A percentile compares a stretch with the other conserved stretches of the same genome.
Conservation (phyloP, 92 coral and sea anemone genomes). For the Diadumene lineata region DNA sequence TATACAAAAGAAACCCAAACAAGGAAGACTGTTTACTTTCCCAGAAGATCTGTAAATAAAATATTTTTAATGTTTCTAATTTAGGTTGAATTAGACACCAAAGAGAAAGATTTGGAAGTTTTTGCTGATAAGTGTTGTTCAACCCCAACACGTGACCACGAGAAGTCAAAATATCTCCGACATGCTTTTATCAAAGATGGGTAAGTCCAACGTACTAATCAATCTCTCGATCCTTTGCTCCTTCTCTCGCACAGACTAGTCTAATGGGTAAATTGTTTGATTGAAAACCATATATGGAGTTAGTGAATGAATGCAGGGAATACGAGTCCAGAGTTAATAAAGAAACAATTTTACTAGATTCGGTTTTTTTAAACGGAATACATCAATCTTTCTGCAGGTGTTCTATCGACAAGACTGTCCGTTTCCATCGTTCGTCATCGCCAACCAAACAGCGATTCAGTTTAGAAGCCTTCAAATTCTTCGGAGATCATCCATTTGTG, state of each 20-base stretch:
- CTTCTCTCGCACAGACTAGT: background rate
- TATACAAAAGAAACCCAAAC: too few species aligned
- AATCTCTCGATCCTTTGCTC: background rate
- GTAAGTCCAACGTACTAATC: conserved; percentile 32
- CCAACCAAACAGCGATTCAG: conserved; percentile 71
- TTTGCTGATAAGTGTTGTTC: conserved; percentile 83
- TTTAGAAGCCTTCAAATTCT: conserved; percentile 73
- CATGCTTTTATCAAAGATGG: conserved; percentile 74
- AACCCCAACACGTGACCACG: conserved; percentile 85
- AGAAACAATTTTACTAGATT: background rate
- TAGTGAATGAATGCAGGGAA: too few species aligned
- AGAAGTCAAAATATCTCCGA: conserved; percentile 68
- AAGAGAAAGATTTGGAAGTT: conserved; percentile 72
- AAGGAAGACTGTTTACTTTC: too few species aligned
- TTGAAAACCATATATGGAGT: too few species aligned
- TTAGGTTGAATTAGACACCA: conserved; percentile 49
- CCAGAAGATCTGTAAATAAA: too few species aligned
- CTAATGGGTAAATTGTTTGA: background rate
- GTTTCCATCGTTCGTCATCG: conserved; percentile 62
- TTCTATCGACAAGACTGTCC: conserved; percentile 72
- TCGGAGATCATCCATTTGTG: conserved; percentile 77
- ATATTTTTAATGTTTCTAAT: background rate
- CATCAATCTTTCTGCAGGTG: conserved; percentile 35
- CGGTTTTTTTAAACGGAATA: background rate
- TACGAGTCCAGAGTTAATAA: background rate